These are phyloP conservation scores for Hipparchia sbordonii DNA, from an alignment of 2,888 invertebrate species.

Conservation along the genomic window DNA sequence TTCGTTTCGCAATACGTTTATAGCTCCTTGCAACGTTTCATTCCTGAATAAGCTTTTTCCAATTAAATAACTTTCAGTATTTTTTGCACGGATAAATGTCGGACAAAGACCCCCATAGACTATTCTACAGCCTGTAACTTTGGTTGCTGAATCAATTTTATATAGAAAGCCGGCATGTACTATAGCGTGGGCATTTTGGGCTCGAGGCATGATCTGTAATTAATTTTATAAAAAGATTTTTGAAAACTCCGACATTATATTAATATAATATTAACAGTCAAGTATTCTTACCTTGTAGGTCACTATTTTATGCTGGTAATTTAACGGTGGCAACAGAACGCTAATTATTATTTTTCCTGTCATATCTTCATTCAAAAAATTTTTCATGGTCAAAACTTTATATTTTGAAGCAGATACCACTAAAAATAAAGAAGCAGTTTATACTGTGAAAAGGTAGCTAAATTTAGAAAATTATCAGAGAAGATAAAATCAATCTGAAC, in stretches of 20 bases:
- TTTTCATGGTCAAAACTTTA: too few species aligned
- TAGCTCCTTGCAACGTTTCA: conserved; percentile 62
- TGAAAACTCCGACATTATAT: too few species aligned
- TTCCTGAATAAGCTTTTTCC: conserved; percentile 64
- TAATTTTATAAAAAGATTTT: not conserved
- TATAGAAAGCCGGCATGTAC: conserved; percentile 88
- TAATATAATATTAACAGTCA: too few species aligned
- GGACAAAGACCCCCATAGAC: conserved; percentile 83
- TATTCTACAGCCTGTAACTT: conserved; percentile 62
- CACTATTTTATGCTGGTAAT: conserved; percentile 71
- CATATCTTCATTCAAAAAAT: conserved; percentile 50
- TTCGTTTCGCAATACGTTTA: conserved; percentile 53
- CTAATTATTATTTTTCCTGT: conserved; percentile 70
- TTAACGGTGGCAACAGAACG: conserved; percentile 77
- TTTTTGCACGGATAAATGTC: conserved; percentile 66
- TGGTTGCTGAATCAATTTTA: conserved; percentile 60
- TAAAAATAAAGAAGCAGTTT: too few species aligned
- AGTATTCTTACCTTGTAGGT: conserved; percentile 79
- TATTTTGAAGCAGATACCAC: too few species aligned
- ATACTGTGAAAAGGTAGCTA: too few species aligned
- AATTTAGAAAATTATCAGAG: too few species aligned
- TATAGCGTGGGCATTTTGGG: conserved; percentile 88
- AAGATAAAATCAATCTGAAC: conserved; percentile 29
- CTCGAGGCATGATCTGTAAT: conserved; percentile 86
- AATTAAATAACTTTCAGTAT: conserved; percentile 77